These are phyloP conservation scores for Ophioninae sp. DNA, from an alignment of 2,888 invertebrate genomes.

Conservation along the genomic window DNA sequence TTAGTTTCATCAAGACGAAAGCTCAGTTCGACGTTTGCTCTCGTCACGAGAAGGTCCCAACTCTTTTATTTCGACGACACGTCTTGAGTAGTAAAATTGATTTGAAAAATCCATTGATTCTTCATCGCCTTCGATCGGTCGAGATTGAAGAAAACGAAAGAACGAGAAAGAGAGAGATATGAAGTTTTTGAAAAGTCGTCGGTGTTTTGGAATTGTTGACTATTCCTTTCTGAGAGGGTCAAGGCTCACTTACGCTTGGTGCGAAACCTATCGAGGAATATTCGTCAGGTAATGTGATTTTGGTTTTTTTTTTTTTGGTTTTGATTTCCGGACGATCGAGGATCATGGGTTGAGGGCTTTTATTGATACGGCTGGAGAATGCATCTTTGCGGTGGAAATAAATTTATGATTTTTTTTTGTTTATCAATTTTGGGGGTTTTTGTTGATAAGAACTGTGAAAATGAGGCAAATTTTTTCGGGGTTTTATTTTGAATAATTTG, in stretches of 20 bases:
- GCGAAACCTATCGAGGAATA: background rate
- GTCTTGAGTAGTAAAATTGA: background rate
- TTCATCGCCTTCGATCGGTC: too few relatives aligned
- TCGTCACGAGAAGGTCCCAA: constrained; percentile 52
- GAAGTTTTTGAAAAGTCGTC: too few relatives aligned
- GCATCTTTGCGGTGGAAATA: too few relatives aligned
- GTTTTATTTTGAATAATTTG: background rate
- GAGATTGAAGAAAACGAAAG: too few relatives aligned
- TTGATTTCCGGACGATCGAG: constrained; percentile 28
- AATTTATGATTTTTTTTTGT: too few relatives aligned
- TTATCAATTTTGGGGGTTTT: too few relatives aligned
- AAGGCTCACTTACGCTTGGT: background rate
- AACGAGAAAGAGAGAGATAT: too few relatives aligned
- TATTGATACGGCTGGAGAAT: too few relatives aligned
- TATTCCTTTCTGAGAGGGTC: too few relatives aligned
- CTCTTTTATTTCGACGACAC: background rate
- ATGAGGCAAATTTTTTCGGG: background rate
- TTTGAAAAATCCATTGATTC: too few relatives aligned
- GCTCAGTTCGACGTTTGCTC: constrained; percentile 55
- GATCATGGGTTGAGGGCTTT: background rate
- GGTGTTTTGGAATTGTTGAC: too few relatives aligned
- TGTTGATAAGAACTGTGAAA: too few relatives aligned
- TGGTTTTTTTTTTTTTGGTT: constrained; percentile 1
- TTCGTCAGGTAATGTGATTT: constrained; percentile 40
- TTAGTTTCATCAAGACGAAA: constrained; percentile 46